A percentile compares a stretch with the other conserved stretches of the same genome.
These are phyloP conservation scores for Podarcis lilfordi DNA, from an alignment of 2,797 vertebrate species.

Conservation along the genomic window DNA sequence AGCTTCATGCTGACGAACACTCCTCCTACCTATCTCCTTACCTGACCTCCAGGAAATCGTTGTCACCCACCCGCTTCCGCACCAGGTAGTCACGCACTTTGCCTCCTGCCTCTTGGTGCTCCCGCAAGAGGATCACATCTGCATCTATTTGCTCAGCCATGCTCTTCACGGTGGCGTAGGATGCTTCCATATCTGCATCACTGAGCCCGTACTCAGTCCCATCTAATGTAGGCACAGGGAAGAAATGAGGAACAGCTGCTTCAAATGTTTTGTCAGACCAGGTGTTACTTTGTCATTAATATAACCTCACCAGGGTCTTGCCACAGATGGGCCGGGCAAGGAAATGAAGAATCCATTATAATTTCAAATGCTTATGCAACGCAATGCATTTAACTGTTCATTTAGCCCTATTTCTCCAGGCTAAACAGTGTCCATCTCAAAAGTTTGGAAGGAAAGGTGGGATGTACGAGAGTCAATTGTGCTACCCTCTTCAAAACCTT, in stretches of 20 bases:
- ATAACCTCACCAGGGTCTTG: neutral
- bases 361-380: neutral
- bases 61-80: constrained; percentile 93
- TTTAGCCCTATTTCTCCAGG: neutral
- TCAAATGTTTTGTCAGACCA: neutral
- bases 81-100: constrained; percentile 94
- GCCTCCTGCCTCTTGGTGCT: constrained; percentile 90
- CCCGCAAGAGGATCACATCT: constrained; percentile 91
- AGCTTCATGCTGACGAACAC: constrained; percentile 40
- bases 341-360: neutral
- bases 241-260: constrained; percentile 5
- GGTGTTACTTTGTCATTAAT: neutral
- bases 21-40: constrained; percentile 75
- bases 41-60: constrained; percentile 99
- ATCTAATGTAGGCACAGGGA: constrained; percentile 76
- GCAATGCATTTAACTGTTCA: neutral
- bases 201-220: constrained; percentile 95
- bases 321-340: neutral
- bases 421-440: neutral
- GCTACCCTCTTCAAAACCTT: neutral
- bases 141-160: constrained; percentile 95
- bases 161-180: constrained; percentile 92
- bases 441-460: neutral
- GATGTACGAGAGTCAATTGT: neutral
- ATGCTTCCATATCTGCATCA: constrained; percentile 94